Percentiles rank a stretch among this genome's conserved stretches.
phyloP scores from a whole-genome alignment of 2,888 invertebrate species.

The Andrena praecox region DNA sequence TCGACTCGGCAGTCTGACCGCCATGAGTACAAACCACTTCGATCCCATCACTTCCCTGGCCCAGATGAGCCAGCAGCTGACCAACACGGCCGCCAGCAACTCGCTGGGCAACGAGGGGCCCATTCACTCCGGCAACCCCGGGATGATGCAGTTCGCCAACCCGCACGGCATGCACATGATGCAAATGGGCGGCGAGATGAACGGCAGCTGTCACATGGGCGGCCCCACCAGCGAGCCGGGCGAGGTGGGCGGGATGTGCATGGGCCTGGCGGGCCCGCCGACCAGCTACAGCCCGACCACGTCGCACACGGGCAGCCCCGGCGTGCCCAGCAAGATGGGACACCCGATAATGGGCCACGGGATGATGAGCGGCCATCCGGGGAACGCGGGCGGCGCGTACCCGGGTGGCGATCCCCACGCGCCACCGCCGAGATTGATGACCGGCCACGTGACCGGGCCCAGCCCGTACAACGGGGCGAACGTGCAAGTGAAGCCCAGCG shows the following conservation, averaged over 20 bases:
- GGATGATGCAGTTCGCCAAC: conserved; percentile 87
- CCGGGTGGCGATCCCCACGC: conserved; percentile 86
- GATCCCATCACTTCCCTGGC: conserved; percentile 97
- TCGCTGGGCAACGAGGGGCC: conserved; percentile 86
- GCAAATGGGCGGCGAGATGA: conserved; percentile 84
- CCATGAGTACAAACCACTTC: conserved; percentile 88
- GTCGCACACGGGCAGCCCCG: conserved; percentile 82
- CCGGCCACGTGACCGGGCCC: conserved; percentile 81
- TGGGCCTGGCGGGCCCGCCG: conserved; percentile 82
- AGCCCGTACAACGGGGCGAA: conserved; percentile 91
- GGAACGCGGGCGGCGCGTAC: conserved; percentile 86
- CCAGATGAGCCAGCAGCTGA: conserved; percentile 97
- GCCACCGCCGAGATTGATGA: conserved; percentile 86
- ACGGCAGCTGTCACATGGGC: conserved; percentile 83
- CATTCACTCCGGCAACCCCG: conserved; percentile 83
- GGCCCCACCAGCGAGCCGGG: conserved; percentile 77
- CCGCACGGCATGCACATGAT: conserved; percentile 84
- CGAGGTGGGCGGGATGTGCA: conserved; percentile 82
- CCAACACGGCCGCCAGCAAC: conserved; percentile 89
- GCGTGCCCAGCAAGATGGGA: conserved; percentile 80
- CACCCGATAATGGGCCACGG: conserved; percentile 82
- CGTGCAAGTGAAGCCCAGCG: conserved; percentile 95
- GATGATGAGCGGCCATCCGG: conserved; percentile 79
- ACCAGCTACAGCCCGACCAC: conserved; percentile 82
- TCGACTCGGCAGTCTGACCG: conserved; percentile 80